Percentiles rank a stretch among this genome's conserved stretches.
phyloP scores from a whole-genome alignment of 2,113 vertebrate genomes.

The Callaeas wilsoni region DNA sequence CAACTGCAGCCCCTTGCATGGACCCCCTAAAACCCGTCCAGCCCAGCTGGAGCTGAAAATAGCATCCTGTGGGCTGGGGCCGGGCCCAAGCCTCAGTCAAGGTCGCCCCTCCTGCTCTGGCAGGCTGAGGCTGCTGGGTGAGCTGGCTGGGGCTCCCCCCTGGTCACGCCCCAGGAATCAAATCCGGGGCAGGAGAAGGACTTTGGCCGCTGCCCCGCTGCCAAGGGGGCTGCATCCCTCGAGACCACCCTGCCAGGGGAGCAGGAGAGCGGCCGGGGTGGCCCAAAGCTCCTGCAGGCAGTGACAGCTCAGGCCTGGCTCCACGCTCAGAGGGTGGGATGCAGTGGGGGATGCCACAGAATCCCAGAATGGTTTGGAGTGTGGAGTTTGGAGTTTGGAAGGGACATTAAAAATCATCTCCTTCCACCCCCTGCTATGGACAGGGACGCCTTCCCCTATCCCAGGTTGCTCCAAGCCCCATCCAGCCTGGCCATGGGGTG shows the following conservation, averaged over 20 bases:
- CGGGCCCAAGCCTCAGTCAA: neutral
- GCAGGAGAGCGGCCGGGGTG: neutral
- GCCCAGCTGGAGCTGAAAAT: neutral
- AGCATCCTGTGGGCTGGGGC: neutral
- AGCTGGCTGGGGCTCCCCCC: neutral
- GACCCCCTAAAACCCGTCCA: neutral
- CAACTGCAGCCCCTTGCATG: neutral
- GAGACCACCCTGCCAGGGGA: neutral
- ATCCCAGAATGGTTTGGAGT: neutral
- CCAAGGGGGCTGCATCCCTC: neutral
- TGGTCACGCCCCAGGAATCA: neutral
- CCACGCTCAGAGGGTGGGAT: neutral
- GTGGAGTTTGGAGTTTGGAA: too few relatives aligned
- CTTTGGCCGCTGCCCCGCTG: neutral
- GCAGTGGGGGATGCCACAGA: neutral
- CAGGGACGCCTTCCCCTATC: neutral
- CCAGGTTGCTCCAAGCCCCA: neutral
- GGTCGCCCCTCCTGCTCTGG: neutral
- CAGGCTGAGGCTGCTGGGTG: neutral
- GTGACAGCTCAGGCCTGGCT: neutral
- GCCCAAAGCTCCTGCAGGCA: neutral
- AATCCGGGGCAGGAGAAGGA: neutral
- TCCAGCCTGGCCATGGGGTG: neutral
- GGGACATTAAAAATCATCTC: neutral
- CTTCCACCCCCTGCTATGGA: accelerated